Evolutionary conservation across 2,113 vertebrate species (phyloP), one percentile per base, ranked within the genome.

Genomic region (Pao palembangensis): DNA sequence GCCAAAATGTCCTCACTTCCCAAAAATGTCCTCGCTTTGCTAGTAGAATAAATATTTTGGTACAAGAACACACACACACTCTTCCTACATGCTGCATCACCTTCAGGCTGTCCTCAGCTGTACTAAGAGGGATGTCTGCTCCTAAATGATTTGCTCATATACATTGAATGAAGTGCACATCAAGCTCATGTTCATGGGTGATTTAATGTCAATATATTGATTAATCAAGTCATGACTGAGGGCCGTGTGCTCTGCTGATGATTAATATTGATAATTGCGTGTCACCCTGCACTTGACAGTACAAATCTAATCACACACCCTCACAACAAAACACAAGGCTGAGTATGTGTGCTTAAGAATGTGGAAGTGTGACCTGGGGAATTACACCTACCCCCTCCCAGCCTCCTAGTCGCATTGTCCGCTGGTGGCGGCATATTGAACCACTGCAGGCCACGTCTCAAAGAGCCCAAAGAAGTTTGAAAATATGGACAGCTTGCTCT

Each of bases 171-270:
- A 85, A 72, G 74, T 67, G 62, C 72, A 73, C 70, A 83, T 81
- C 76, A 78, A 76, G 71, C 67, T 83, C 76, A 79, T 82, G 82
- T 77, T 71, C 74, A 79, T 8, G 53, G 75, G 75, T 84, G 85
- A 86, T 85, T 81, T 79, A 58, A 67, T 68, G 76, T 80, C 84
- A 69, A 89, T 85, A 81, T 67, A 79, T 86, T 71, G 83, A 87
- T 86, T 61, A 65, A 86, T 84, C 75, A 81, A 80, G 62, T 59
- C 2, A 38, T 78, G 75, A 85, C 70, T 74, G 75, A 83, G 66
- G 71, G 71, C 72, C 76, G 74, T 69, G 78, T 80, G 68, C 61
- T 72, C 64, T 12, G 5, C 72, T 58, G 76, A 75, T 85, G 78
- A 82, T 84, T 75, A 80, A 79, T 76, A 85, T 85, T 83, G 83